Conservation (phyloP, 2,113 vertebrate genomes). For the Mormyrus iriodes region DNA sequence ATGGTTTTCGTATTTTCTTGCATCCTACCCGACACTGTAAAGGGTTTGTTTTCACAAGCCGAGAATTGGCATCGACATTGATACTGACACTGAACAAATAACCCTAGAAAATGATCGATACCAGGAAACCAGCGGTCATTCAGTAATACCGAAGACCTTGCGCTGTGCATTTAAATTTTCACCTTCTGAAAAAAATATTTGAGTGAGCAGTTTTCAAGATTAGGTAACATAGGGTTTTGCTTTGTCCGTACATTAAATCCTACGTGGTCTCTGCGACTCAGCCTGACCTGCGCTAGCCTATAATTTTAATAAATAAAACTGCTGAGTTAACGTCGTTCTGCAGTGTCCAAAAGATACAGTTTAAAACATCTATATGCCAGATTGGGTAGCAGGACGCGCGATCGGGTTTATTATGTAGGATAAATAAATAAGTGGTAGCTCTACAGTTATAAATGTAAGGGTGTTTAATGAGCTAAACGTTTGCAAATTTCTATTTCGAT, state of each 20-base stretch:
- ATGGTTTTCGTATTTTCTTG: neutral
- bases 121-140: neutral
- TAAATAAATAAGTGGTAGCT: neutral
- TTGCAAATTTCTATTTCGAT: neutral
- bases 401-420: neutral
- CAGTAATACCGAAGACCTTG: conserved; percentile 5
- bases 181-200: neutral
- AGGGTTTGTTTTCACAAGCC: conserved; percentile 4
- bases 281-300: neutral
- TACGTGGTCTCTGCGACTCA: neutral
- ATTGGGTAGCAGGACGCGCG: neutral
- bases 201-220: neutral
- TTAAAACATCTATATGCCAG: neutral
- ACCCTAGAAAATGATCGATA: conserved; percentile 5
- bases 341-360: neutral
- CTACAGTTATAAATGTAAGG: neutral
- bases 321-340: neutral
- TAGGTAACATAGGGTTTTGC: neutral
- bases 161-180: neutral
- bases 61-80: conserved; percentile 2
- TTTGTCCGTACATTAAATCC: neutral
- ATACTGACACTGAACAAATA: neutral
- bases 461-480: neutral
- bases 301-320: neutral
- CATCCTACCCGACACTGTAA: neutral